Percentiles rank a stretch among this genome's conserved stretches.
phyloP scores from a whole-genome alignment of 2,888 invertebrate genomes.

The Erannis defoliaria region DNA sequence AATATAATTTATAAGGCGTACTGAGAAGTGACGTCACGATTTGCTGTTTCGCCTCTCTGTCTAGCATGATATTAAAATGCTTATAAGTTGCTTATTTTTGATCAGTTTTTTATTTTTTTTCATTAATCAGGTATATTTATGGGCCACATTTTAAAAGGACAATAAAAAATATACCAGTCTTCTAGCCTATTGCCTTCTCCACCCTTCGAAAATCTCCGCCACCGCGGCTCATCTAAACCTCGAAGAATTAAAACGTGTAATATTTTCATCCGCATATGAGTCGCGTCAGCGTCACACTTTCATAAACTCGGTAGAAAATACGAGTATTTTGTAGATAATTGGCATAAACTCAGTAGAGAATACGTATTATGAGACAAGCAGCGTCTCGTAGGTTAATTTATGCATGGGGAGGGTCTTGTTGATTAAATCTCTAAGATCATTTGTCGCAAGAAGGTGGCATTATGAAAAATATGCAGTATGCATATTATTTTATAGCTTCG shows the following conservation, averaged over 20 bases:
- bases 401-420: slow-evolving; percentile 24
- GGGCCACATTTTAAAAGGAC: too few relatives aligned
- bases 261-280: slow-evolving; percentile 57
- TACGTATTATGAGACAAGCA: slow-evolving; percentile 8
- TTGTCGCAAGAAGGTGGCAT: slow-evolving; percentile 14
- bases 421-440: slow-evolving; percentile 24
- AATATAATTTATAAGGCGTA: too few relatives aligned
- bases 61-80: too few relatives aligned
- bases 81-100: too few relatives aligned
- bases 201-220: slow-evolving; percentile 43
- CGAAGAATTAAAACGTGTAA: slow-evolving; percentile 67
- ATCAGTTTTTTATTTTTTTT: too few relatives aligned
- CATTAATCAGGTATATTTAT: too few relatives aligned
- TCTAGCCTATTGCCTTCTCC: too few relatives aligned
- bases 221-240: slow-evolving; percentile 57
- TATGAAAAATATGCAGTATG: slow-evolving; percentile 8
- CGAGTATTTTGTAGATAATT: slow-evolving; percentile 11
- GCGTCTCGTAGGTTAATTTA: slow-evolving; percentile 31
- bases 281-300: slow-evolving; percentile 63
- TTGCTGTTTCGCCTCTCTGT: too few relatives aligned
- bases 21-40: too few relatives aligned
- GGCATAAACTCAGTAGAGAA: slow-evolving; percentile 52
- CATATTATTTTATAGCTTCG: background rate
- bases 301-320: slow-evolving; percentile 53
- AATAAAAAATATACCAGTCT: too few relatives aligned